Conservation (phyloP, 2,113 vertebrate species). For the Tetrao urogallus region DNA sequence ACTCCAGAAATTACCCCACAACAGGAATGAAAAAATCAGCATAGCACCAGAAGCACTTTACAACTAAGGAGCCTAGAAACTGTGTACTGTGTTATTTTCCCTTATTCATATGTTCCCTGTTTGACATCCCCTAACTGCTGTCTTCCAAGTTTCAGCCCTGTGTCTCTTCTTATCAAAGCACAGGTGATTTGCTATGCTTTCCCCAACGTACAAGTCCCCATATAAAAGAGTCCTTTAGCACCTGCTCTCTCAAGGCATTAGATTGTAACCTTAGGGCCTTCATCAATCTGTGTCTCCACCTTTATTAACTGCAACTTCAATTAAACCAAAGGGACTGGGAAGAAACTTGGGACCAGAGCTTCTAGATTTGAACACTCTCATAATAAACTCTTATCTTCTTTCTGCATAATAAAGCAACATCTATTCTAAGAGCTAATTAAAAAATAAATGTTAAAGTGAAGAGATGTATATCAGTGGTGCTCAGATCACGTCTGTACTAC, state of each 20-base stretch:
- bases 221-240: not conserved
- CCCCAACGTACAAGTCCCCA: not conserved
- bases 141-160: not conserved
- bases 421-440: not conserved
- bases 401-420: not conserved
- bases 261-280: conserved; percentile 17
- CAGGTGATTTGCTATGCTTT: not conserved
- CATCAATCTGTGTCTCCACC: not conserved
- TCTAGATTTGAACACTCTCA: not conserved
- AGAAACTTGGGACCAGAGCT: not conserved
- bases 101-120: too few relatives aligned
- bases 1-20: not conserved
- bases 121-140: not conserved
- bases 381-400: not conserved
- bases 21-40: not conserved
- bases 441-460: not conserved
- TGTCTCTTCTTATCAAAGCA: not conserved
- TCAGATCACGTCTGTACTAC: not conserved
- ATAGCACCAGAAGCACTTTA: rapidly evolving
- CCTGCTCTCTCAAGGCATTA: conserved; percentile 3
- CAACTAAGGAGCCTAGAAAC: not conserved
- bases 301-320: conserved; percentile 32
- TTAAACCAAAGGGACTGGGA: not conserved
- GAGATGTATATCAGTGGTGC: not conserved
- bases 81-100: not conserved